Evolutionary conservation across 2,113 vertebrate genomes (phyloP).

Genomic region (Cyanoliseus patagonus): DNA sequence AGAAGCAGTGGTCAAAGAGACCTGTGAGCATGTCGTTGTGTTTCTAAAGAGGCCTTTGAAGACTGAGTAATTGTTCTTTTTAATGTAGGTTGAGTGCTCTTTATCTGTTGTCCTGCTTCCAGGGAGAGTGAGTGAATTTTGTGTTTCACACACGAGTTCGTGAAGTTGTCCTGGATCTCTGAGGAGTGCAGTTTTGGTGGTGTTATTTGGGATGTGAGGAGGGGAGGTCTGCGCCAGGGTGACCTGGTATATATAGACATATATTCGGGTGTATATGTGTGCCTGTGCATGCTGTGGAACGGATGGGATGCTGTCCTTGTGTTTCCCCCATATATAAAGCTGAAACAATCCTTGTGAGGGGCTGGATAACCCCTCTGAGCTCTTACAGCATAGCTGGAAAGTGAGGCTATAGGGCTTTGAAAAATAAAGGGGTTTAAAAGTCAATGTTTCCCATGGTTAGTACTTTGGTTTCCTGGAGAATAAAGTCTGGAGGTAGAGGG

Average conservation of each 20-base stretch:
- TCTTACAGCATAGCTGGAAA: accelerated
- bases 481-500: background rate
- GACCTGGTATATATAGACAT: background rate
- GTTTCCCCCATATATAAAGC: accelerated
- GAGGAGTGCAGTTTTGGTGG: accelerated
- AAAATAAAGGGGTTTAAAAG: background rate
- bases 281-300: background rate
- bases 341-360: background rate
- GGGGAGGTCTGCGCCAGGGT: accelerated
- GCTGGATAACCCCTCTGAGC: background rate
- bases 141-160: background rate
- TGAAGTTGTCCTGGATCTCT: background rate
- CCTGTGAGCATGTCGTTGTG: accelerated
- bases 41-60: background rate
- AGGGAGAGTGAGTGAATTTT: background rate
- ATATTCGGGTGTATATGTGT: accelerated
- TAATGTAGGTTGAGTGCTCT: accelerated
- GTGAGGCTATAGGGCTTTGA: background rate
- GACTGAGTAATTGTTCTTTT: background rate
- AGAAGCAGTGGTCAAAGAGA: background rate
- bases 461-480: background rate
- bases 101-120: background rate
- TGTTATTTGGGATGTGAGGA: background rate
- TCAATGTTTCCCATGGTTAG: background rate
- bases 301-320: background rate